These are phyloP conservation scores for Dolomedes plantarius DNA, from an alignment of 2,888 invertebrate genomes.

Conservation along the genomic window DNA sequence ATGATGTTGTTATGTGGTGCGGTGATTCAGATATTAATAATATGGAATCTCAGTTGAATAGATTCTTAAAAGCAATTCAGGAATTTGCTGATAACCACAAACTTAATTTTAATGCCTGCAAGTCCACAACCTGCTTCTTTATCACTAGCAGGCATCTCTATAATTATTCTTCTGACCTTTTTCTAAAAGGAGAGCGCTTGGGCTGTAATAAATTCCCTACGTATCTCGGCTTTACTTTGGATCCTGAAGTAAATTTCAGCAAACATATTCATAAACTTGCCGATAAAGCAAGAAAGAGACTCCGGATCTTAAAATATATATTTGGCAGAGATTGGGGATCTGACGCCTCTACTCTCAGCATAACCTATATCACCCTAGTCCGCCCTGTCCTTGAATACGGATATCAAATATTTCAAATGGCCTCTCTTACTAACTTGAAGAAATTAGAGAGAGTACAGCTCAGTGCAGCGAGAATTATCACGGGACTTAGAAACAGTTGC, in stretches of 20 bases:
- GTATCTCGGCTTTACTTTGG: constrained; percentile 5
- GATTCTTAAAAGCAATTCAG: background rate
- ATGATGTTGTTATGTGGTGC: background rate
- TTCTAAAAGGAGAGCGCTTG: background rate
- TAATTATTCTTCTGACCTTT: background rate
- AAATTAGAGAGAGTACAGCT: constrained; percentile 18
- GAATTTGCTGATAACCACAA: background rate
- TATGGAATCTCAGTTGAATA: background rate
- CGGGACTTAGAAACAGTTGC: background rate
- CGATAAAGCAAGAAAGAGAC: background rate
- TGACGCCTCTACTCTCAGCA: constrained; percentile 16
- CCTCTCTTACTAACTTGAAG: background rate
- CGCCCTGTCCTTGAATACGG: constrained; percentile 1
- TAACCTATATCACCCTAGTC: background rate
- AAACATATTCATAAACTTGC: constrained; percentile 5
- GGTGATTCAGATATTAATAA: background rate
- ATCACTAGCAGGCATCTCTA: background rate
- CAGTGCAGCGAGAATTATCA: constrained; percentile 15
- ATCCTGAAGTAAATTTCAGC: background rate
- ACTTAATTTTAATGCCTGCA: too few species aligned
- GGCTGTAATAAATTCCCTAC: background rate
- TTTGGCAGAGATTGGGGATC: constrained; percentile 11
- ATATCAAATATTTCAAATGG: constrained; percentile 11
- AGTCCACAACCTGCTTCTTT: background rate
- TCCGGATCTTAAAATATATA: constrained; percentile 5